These are phyloP conservation scores for Zelostemma sp. DNA, from an alignment of 1,140 invertebrate species.

Conservation along the genomic window DNA sequence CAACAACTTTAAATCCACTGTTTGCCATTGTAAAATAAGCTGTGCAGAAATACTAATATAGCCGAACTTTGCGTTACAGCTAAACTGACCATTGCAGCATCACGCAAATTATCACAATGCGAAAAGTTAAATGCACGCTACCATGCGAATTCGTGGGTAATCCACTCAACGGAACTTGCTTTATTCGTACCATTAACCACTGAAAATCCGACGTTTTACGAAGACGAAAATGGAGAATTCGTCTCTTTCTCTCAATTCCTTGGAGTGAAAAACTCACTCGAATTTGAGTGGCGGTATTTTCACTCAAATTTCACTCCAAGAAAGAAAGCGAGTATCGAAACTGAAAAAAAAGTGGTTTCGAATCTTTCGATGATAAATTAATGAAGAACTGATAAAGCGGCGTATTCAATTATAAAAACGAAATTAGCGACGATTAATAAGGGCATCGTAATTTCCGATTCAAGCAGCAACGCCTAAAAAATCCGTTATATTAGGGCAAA, in stretches of 20 bases:
- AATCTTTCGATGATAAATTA: too few species aligned
- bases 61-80: constrained; percentile 6
- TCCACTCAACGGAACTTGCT: constrained; percentile 23
- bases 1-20: not conserved
- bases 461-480: constrained; percentile 24
- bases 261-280: too few species aligned
- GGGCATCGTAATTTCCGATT: constrained; percentile 30
- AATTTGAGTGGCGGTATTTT: too few species aligned
- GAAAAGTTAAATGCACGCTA: constrained; percentile 13
- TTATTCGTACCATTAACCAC: constrained; percentile 3
- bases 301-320: not conserved
- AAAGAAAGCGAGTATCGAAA: not conserved
- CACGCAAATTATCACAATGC: constrained; percentile 22
- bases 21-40: not conserved
- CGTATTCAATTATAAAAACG: too few species aligned
- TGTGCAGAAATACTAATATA: constrained; percentile 6
- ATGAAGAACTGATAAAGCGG: too few species aligned
- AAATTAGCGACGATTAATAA: constrained; percentile 26
- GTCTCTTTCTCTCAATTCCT: too few species aligned
- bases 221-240: too few species aligned
- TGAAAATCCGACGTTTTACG: not conserved
- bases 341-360: too few species aligned
- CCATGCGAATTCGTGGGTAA: constrained; percentile 17
- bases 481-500: constrained; percentile 24
- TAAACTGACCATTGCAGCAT: constrained; percentile 5